phyloP scores from a whole-genome alignment of 2,888 invertebrate species.

The Thereva unica region DNA sequence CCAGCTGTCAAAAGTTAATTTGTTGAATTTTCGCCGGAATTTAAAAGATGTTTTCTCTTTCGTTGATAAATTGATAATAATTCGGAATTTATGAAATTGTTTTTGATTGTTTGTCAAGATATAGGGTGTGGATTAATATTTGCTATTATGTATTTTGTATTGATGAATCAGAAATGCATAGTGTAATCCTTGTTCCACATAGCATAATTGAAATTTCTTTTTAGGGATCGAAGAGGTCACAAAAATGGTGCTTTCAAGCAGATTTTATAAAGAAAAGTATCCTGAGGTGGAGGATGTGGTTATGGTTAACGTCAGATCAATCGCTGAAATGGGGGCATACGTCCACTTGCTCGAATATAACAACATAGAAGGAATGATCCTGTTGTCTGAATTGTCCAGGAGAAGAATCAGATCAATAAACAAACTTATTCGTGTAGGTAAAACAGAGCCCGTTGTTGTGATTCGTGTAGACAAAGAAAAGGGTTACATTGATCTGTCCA shows the following conservation, averaged over 20 bases:
- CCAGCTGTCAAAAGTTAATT: no score
- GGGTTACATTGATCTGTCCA: slow-evolving; percentile 99
- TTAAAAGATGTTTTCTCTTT: no score
- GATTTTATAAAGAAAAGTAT: slow-evolving; percentile 96
- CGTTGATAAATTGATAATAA: no score
- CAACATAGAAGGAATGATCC: slow-evolving; percentile 99
- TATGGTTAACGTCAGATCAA: slow-evolving; percentile 97
- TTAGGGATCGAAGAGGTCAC: neutral
- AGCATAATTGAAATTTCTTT: no score
- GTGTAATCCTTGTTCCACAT: no score
- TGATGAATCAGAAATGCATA: no score
- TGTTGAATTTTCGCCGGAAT: no score
- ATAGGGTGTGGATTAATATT: no score
- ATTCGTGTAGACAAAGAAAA: slow-evolving; percentile 99
- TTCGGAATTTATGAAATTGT: no score
- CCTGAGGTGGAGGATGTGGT: slow-evolving; percentile 99
- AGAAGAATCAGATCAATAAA: slow-evolving; percentile 99
- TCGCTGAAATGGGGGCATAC: slow-evolving; percentile 99
- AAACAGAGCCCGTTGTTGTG: slow-evolving; percentile 98
- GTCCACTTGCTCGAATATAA: slow-evolving; percentile 97
- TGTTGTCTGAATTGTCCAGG: slow-evolving; percentile 95
- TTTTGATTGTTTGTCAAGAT: no score
- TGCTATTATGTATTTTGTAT: no score
- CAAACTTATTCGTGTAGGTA: slow-evolving; percentile 97
- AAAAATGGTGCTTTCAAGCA: slow-evolving; percentile 85